These are phyloP conservation scores for Gymnoscopelus braueri DNA, from an alignment of 2,797 vertebrate species.

Conservation along the genomic window DNA sequence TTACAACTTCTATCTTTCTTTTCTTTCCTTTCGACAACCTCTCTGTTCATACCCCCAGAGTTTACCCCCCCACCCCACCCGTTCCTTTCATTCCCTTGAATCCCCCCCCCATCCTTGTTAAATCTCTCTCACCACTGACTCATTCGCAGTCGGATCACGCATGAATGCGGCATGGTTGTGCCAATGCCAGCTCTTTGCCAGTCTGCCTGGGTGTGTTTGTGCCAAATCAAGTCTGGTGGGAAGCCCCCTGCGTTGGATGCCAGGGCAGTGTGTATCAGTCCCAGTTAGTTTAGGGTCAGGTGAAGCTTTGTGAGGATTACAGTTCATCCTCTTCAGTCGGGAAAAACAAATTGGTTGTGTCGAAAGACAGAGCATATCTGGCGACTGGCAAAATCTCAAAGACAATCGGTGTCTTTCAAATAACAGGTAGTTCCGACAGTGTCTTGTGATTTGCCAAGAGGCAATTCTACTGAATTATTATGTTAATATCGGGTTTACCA, in stretches of 20 bases:
- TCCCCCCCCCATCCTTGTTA: slow-evolving; percentile 66
- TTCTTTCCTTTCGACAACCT: slow-evolving; percentile 53
- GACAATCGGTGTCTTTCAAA: slow-evolving; percentile 21
- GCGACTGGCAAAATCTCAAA: slow-evolving; percentile 20
- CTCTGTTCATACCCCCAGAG: slow-evolving; percentile 57
- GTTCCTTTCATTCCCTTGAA: slow-evolving; percentile 38
- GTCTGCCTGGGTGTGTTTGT: slow-evolving; percentile 72
- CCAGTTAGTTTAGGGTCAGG: slow-evolving; percentile 60
- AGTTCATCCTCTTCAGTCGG: slow-evolving; percentile 42
- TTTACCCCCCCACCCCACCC: slow-evolving; percentile 48
- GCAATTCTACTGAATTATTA: not conserved
- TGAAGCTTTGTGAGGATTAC: slow-evolving; percentile 62
- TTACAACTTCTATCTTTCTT: slow-evolving; percentile 55
- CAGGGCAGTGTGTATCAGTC: slow-evolving; percentile 35
- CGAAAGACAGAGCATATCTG: slow-evolving; percentile 22
- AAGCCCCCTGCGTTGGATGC: slow-evolving; percentile 51
- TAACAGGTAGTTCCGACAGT: not conserved
- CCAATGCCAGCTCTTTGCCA: slow-evolving; percentile 83
- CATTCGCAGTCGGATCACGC: slow-evolving; percentile 82
- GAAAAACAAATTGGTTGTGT: slow-evolving; percentile 49
- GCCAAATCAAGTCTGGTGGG: slow-evolving; percentile 62
- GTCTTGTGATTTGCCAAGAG: not conserved
- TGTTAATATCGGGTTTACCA: not conserved
- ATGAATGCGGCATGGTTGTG: slow-evolving; percentile 83
- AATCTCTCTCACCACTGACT: slow-evolving; percentile 63